These are phyloP conservation scores for Cydia splendana DNA, from an alignment of 1,140 invertebrate genomes.

Conservation along the genomic window DNA sequence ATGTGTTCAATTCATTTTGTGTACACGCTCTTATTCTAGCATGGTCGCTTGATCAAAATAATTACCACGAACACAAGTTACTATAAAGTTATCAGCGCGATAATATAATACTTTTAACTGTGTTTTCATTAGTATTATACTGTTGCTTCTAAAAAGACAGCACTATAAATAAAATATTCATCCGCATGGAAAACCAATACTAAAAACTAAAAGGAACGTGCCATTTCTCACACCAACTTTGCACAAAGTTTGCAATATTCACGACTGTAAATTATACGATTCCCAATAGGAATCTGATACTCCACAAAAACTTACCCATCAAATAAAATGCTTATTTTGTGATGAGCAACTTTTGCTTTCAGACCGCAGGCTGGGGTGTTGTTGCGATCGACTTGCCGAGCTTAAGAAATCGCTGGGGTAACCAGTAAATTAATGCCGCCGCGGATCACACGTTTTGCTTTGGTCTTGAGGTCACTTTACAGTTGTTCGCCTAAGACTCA, in stretches of 20 bases:
- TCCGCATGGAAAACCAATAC: background rate
- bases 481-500: background rate
- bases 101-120: too few relatives aligned
- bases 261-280: slow-evolving; percentile 7
- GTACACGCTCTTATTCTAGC: too few relatives aligned
- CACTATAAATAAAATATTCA: background rate
- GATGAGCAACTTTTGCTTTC: slow-evolving; percentile 54
- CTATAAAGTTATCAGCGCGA: too few relatives aligned
- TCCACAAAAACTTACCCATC: slow-evolving; percentile 14
- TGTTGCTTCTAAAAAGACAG: background rate
- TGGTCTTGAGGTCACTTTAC: background rate
- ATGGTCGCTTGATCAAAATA: too few relatives aligned
- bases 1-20: too few relatives aligned
- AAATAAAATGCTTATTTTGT: slow-evolving; percentile 46
- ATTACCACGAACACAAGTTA: too few relatives aligned
- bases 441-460: background rate
- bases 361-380: slow-evolving; percentile 44
- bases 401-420: too few relatives aligned
- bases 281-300: slow-evolving; percentile 9
- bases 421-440: too few relatives aligned
- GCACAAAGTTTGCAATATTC: slow-evolving; percentile 6
- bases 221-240: slow-evolving; percentile 11
- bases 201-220: slow-evolving; percentile 3
- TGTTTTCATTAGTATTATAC: too few relatives aligned
- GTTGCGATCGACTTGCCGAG: background rate